Percentiles rank a stretch among this genome's conserved stretches.
phyloP scores from a whole-genome alignment of 1,140 invertebrate genomes.

The Rhynchophorus ferrugineus region DNA sequence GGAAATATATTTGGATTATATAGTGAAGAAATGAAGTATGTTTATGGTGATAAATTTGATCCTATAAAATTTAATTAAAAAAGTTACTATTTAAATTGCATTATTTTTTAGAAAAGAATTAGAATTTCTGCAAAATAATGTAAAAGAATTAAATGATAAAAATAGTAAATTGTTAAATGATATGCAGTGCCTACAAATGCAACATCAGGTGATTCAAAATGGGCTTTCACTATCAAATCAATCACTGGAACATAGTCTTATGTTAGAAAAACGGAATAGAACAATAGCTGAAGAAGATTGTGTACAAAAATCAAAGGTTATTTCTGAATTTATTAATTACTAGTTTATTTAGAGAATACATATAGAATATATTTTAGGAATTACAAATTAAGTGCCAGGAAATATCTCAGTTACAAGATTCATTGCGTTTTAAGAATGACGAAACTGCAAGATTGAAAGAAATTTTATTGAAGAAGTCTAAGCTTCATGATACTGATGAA shows the following conservation, averaged over 20 bases:
- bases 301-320: slow-evolving; percentile 45
- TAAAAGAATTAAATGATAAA: slow-evolving; percentile 48
- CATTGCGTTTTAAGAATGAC: slow-evolving; percentile 17
- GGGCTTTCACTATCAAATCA: slow-evolving; percentile 27
- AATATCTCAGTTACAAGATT: slow-evolving; percentile 44
- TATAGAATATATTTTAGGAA: slow-evolving; percentile 44
- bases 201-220: slow-evolving; percentile 33
- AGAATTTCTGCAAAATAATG: slow-evolving; percentile 54
- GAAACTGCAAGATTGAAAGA: slow-evolving; percentile 26
- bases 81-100: background rate
- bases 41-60: background rate
- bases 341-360: background rate
- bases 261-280: slow-evolving; percentile 47
- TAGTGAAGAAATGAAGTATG: slow-evolving; percentile 35
- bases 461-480: slow-evolving; percentile 14
- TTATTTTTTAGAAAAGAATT: slow-evolving; percentile 47
- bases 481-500: slow-evolving; percentile 40
- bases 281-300: slow-evolving; percentile 54
- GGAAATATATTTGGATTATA: slow-evolving; percentile 27
- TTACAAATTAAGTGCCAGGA: slow-evolving; percentile 41
- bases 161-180: slow-evolving; percentile 49
- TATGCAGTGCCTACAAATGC: slow-evolving; percentile 39
- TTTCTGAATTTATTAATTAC: background rate
- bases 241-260: slow-evolving; percentile 48
- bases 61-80: background rate